A percentile compares a stretch with the other conserved stretches of the same genome.
phyloP scores from a whole-genome alignment of 2,888 invertebrate genomes.

The Leptopilina myrica region DNA sequence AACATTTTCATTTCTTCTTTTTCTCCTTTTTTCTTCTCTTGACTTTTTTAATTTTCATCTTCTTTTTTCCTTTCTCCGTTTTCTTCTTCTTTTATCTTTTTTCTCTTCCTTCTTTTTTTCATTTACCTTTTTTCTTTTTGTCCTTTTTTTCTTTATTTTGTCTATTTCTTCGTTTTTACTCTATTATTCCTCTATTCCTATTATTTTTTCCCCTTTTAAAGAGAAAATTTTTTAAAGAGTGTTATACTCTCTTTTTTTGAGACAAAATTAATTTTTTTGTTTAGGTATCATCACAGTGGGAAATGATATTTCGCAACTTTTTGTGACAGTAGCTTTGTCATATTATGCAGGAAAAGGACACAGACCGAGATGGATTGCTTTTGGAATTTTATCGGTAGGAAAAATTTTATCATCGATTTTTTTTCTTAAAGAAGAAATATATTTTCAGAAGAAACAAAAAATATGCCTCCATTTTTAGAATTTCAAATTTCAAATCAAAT shows the following conservation, averaged over 20 bases:
- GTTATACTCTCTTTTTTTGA: constrained; percentile 2
- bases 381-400: constrained; percentile 77
- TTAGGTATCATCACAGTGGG: constrained; percentile 84
- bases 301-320: constrained; percentile 85
- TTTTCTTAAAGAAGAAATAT: not conserved
- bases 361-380: constrained; percentile 85
- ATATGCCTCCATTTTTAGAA: too few species aligned
- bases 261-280: constrained; percentile 28
- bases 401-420: too few species aligned
- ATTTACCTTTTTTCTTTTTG: not conserved
- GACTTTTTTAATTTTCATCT: not conserved
- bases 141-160: not conserved
- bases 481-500: too few species aligned
- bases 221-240: too few species aligned
- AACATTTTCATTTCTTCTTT: not conserved
- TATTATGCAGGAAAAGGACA: constrained; percentile 86
- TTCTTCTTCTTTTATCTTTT: not conserved
- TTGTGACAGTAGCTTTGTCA: constrained; percentile 82
- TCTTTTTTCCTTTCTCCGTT: not conserved
- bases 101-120: not conserved
- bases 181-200: not conserved
- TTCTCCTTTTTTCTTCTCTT: not conserved
- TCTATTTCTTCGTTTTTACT: not conserved
- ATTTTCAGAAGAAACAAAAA: not conserved
- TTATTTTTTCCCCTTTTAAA: too few species aligned